Conservation (phyloP, 2,888 invertebrate genomes). For the Tenthredo distinguenda region DNA sequence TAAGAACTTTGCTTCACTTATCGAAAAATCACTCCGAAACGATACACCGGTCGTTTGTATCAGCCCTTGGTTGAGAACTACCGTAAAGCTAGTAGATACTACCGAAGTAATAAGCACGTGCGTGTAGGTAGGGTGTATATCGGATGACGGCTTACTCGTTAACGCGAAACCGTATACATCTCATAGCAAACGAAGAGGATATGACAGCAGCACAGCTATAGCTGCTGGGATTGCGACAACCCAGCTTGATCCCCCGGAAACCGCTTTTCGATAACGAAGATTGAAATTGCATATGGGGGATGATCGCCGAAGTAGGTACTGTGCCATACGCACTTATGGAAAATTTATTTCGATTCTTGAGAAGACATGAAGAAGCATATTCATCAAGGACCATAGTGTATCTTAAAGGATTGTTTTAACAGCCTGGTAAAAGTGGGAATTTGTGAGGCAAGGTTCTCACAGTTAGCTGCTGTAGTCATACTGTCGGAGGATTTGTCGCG, state of each 20-base stretch:
- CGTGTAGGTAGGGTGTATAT: conserved; percentile 32
- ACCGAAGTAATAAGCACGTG: conserved; percentile 49
- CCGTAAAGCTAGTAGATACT: neutral
- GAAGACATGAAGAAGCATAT: neutral
- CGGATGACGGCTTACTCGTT: conserved; percentile 42
- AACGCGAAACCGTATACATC: conserved; percentile 50
- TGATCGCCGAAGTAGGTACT: neutral
- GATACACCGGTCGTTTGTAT: neutral
- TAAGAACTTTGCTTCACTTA: neutral
- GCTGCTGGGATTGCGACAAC: neutral
- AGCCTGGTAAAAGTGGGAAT: neutral
- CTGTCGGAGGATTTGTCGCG: neutral
- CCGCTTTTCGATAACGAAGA: neutral
- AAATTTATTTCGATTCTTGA: neutral
- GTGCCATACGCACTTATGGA: neutral
- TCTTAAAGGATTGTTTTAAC: neutral
- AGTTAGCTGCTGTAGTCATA: neutral
- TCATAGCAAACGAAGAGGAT: conserved; percentile 11
- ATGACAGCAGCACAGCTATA: neutral
- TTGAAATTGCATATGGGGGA: neutral
- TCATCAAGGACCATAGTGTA: neutral
- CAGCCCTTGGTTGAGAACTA: conserved; percentile 41
- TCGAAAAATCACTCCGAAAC: neutral
- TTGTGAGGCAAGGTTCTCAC: neutral
- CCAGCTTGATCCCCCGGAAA: conserved; percentile 18